Percentiles rank a stretch among this genome's conserved stretches.
Evolutionary conservation across 2,113 vertebrate genomes (phyloP).

Genomic region (Halichoerus grypus): DNA sequence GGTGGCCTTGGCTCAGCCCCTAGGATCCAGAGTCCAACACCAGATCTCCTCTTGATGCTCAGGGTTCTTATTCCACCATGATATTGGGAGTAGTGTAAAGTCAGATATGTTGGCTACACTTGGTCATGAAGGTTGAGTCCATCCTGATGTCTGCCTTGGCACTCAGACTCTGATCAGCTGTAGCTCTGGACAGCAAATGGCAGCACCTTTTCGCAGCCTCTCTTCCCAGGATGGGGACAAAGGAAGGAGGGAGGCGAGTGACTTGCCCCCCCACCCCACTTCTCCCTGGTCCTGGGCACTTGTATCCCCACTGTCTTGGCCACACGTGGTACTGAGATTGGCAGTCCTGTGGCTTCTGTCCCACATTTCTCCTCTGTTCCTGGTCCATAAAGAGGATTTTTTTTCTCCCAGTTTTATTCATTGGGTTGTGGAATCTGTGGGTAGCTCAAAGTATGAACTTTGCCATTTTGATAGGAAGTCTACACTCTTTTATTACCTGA

Average conservation of each 20-base stretch:
- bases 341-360: background rate
- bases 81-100: background rate
- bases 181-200: background rate
- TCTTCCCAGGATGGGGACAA: background rate
- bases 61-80: background rate
- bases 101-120: background rate
- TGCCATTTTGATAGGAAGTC: background rate
- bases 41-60: background rate
- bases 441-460: background rate
- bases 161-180: background rate
- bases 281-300: background rate
- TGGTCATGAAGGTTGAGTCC: background rate
- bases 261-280: background rate
- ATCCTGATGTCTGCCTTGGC: background rate
- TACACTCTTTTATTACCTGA: background rate
- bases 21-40: background rate
- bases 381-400: background rate
- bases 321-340: background rate
- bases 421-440: background rate
- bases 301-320: background rate
- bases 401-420: background rate
- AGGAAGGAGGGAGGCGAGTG: background rate
- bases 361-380: background rate
- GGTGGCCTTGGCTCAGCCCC: background rate
- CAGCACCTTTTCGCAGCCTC: background rate